Evolutionary conservation across 92 coral and sea anemone species (phyloP).

Genomic region (Nematostella vectensis): DNA sequence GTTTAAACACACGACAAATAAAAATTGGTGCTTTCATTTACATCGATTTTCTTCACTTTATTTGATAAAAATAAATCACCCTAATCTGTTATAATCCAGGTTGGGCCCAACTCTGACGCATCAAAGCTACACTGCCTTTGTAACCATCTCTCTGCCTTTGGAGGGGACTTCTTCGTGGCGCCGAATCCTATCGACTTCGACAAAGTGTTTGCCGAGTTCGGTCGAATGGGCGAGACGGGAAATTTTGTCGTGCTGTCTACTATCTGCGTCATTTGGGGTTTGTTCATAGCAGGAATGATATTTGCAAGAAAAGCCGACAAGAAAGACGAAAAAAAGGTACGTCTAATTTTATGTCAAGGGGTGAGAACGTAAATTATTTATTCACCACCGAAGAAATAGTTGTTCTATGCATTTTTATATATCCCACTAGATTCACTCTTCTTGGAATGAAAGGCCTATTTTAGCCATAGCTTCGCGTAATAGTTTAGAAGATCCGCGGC

Average conservation of each 20-base stretch:
- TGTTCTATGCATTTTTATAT: too few species aligned
- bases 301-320: slow-evolving; percentile 64
- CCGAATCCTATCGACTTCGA: slow-evolving; percentile 89
- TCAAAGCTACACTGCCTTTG: slow-evolving; percentile 62
- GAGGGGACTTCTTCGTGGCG: slow-evolving; percentile 85
- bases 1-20: too few species aligned
- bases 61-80: too few species aligned
- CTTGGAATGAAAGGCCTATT: too few species aligned
- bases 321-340: slow-evolving; percentile 54
- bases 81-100: too few species aligned
- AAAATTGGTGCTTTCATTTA: too few species aligned
- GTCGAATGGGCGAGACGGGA: slow-evolving; percentile 63
- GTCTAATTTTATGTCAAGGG: not conserved
- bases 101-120: slow-evolving; percentile 46
- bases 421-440: too few species aligned
- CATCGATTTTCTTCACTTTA: too few species aligned
- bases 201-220: slow-evolving; percentile 82
- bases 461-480: too few species aligned
- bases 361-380: too few species aligned
- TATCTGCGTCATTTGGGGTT: slow-evolving; percentile 49
- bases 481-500: too few species aligned
- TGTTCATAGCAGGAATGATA: slow-evolving; percentile 44
- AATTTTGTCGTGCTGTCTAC: slow-evolving; percentile 73
- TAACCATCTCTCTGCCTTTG: slow-evolving; percentile 79
- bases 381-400: too few species aligned